Percentiles rank a stretch among this genome's conserved stretches.
These are phyloP conservation scores for Hydropsyche tenuis DNA, from an alignment of 1,140 invertebrate species.

Conservation along the genomic window DNA sequence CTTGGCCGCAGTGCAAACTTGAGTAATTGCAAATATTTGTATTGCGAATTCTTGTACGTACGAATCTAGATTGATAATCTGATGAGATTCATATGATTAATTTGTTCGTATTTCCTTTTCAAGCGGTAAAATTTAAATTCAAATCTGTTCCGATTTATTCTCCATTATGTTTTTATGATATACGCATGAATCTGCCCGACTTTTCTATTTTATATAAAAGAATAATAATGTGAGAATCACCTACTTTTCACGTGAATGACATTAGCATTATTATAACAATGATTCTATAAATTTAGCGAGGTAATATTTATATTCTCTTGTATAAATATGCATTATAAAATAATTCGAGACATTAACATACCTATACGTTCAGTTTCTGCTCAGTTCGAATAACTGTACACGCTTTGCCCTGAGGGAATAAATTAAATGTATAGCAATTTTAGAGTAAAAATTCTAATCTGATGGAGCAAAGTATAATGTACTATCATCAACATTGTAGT, in stretches of 20 bases:
- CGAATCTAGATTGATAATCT: too few species aligned
- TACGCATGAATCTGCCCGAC: not conserved
- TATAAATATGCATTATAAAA: too few species aligned
- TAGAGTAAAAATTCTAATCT: conserved; percentile 1
- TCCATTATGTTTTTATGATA: not conserved
- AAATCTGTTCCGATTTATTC: not conserved
- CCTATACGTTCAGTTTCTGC: not conserved
- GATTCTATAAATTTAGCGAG: too few species aligned
- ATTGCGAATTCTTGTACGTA: too few species aligned
- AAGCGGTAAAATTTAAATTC: not conserved
- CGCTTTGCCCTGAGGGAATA: not conserved
- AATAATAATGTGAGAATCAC: too few species aligned
- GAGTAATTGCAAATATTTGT: too few species aligned
- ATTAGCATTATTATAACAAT: too few species aligned
- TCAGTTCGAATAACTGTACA: conserved; percentile 4
- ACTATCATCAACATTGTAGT: not conserved
- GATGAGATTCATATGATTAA: too few species aligned
- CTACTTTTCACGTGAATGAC: too few species aligned
- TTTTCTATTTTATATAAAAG: not conserved
- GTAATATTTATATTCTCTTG: too few species aligned
- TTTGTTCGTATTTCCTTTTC: too few species aligned
- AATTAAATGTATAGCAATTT: conserved; percentile 13
- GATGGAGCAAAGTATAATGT: not conserved
- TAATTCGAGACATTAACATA: too few species aligned
- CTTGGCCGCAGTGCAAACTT: not conserved